These are phyloP conservation scores for Zophobas morio DNA, from an alignment of 1,140 invertebrate species.

Conservation along the genomic window DNA sequence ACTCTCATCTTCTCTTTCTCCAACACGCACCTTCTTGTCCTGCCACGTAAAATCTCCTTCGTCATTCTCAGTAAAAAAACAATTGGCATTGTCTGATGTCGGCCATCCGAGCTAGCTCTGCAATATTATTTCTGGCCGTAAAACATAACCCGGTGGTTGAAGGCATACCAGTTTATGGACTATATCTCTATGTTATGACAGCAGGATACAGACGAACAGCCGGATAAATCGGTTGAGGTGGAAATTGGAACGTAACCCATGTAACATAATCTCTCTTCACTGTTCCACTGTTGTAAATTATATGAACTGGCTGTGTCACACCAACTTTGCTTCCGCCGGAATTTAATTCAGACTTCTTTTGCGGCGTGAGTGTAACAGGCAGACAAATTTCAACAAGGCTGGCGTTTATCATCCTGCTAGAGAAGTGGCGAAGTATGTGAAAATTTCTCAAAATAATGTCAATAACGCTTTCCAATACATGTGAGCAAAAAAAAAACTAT, in stretches of 20 bases:
- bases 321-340: background rate
- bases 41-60: no score
- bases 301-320: constrained; percentile 25
- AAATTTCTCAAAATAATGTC: no score
- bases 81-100: constrained; percentile 23
- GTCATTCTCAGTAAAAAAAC: constrained; percentile 4
- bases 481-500: no score
- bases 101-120: constrained; percentile 11
- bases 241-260: constrained; percentile 41
- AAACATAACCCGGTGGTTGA: constrained; percentile 38
- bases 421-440: no score
- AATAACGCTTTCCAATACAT: no score
- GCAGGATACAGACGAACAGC: constrained; percentile 41
- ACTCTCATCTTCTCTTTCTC: no score
- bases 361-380: background rate
- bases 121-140: constrained; percentile 36
- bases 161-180: constrained; percentile 41
- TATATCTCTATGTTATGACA: constrained; percentile 43
- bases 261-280: constrained; percentile 41
- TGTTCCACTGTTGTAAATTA: constrained; percentile 26
- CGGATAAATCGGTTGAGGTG: constrained; percentile 41
- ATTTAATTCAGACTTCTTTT: constrained; percentile 33
- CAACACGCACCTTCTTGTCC: no score
- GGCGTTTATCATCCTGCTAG: background rate
- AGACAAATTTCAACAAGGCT: constrained; percentile 13